Percentiles rank a stretch among this genome's conserved stretches.
These are phyloP conservation scores for Hypena proboscidalis DNA, from an alignment of 2,888 invertebrate species.

Conservation along the genomic window DNA sequence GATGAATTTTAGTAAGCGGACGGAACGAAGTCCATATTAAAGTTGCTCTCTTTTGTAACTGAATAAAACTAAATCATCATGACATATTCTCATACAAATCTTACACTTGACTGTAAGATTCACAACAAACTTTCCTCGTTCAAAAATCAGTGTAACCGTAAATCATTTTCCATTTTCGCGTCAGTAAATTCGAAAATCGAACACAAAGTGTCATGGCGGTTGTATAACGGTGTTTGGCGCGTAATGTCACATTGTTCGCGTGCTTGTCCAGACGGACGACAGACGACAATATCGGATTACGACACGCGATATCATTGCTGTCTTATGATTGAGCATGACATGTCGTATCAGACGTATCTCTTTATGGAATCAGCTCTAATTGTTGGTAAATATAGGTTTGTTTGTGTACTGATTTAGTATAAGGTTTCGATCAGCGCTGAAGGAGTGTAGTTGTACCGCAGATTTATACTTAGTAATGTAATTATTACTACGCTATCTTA, in stretches of 20 bases:
- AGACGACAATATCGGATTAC: slow-evolving; percentile 18
- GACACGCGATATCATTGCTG: slow-evolving; percentile 16
- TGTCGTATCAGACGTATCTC: slow-evolving; percentile 7
- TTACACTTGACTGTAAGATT: too few relatives aligned
- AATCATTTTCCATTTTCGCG: neutral
- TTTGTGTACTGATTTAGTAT: too few relatives aligned
- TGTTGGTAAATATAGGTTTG: neutral
- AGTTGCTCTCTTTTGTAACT: too few relatives aligned
- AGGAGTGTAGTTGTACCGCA: too few relatives aligned
- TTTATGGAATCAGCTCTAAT: slow-evolving; percentile 6
- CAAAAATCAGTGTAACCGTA: neutral
- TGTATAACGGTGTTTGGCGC: slow-evolving; percentile 15
- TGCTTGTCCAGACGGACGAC: slow-evolving; percentile 15
- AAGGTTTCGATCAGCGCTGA: too few relatives aligned
- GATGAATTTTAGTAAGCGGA: too few relatives aligned
- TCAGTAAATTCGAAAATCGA: slow-evolving; percentile 14
- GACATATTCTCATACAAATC: too few relatives aligned
- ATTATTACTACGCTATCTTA: too few relatives aligned
- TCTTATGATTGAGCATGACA: slow-evolving; percentile 15
- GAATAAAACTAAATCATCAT: too few relatives aligned
- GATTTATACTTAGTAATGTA: too few relatives aligned
- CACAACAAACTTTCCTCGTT: too few relatives aligned
- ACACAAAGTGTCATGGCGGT: slow-evolving; percentile 13
- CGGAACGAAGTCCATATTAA: too few relatives aligned
- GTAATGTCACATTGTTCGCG: slow-evolving; percentile 21